Percentiles rank a stretch among this genome's conserved stretches.
Conservation (phyloP, 2,113 vertebrate species). For the Eonycteris spelaea region DNA sequence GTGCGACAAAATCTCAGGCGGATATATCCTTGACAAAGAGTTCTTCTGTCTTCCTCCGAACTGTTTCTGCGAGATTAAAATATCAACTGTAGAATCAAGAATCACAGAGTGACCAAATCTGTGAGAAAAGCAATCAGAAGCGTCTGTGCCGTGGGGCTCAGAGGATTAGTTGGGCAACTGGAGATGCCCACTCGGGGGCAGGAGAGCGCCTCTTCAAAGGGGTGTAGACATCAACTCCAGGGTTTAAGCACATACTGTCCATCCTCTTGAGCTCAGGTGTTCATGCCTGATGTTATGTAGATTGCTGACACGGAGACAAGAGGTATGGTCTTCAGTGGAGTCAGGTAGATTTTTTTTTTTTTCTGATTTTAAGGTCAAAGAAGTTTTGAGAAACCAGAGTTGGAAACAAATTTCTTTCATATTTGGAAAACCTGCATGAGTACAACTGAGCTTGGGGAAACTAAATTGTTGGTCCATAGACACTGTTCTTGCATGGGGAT, state of each 20-base stretch:
- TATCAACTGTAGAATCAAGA: background rate
- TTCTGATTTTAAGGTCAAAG: background rate
- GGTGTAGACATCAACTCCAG: fast-evolving
- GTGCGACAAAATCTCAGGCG: background rate
- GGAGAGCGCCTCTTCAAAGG: background rate
- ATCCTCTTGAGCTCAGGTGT: background rate
- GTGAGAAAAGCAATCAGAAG: background rate
- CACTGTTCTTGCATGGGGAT: background rate
- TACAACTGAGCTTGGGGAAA: background rate
- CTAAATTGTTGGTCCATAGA: background rate
- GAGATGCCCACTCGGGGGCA: background rate
- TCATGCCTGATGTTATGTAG: background rate
- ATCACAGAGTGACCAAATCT: background rate
- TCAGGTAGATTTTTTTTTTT: background rate
- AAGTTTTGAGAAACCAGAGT: background rate
- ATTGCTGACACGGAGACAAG: background rate
- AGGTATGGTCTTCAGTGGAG: background rate
- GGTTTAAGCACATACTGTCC: background rate
- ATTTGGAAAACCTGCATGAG: background rate
- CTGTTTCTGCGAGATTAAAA: background rate
- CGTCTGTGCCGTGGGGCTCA: background rate
- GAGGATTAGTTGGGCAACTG: background rate
- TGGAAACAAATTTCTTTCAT: background rate
- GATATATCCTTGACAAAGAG: background rate
- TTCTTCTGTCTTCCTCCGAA: background rate